Base-by-base conservation (phyloP, 2,888 invertebrate genomes). In the Hemicrepidius hirtus region DNA sequence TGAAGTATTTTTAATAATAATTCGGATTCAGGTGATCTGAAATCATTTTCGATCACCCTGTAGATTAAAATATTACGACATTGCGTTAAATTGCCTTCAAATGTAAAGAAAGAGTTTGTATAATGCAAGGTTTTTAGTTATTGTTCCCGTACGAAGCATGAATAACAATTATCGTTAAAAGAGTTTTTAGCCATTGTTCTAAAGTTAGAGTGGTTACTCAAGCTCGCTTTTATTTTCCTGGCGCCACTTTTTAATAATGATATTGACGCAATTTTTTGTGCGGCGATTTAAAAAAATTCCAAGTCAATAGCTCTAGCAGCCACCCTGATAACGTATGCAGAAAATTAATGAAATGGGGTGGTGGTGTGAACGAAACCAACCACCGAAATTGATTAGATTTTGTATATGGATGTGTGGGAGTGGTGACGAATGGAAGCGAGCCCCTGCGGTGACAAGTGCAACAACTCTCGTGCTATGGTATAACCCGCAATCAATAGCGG, bases 371-470 rank as follows among this genome's bases (percentile, higher is more conserved):
- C 49, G 24, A 6, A n/a, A n/a, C n/a, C n/a, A n/a, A n/a, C n/a
- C 32, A 5, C 13, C 28, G 50, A 21, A 69, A 69, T 69, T 63
- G 69, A 69, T 69, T 62, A 53, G 40, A 69, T 69, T 63, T 53
- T 40, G 53, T 12, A 24, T 41, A 24, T 41, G 28, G 65, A 32
- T 32, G 59, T 21, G 65, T 65, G 70, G 65, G 65, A 65, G 70
- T 41, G 55, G 70, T 63, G 28, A 64, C 63, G 63, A 64, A 74
- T 70, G 63, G 75, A 70, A 75, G 69, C 64, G 74, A 63, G 70
- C 72, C 65, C 67, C 70, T 66, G 72, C 76, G 78, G 76, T 77
- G 78, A 79, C 78, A 77, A 79, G 72, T 78, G 76, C 76, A 78
- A 77, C 78, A 73, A 59, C 78, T 78, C 75, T 65, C 66, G 69